Evolutionary conservation across 2,797 vertebrate genomes (phyloP).

Genomic region (Leptoclinus maculatus): DNA sequence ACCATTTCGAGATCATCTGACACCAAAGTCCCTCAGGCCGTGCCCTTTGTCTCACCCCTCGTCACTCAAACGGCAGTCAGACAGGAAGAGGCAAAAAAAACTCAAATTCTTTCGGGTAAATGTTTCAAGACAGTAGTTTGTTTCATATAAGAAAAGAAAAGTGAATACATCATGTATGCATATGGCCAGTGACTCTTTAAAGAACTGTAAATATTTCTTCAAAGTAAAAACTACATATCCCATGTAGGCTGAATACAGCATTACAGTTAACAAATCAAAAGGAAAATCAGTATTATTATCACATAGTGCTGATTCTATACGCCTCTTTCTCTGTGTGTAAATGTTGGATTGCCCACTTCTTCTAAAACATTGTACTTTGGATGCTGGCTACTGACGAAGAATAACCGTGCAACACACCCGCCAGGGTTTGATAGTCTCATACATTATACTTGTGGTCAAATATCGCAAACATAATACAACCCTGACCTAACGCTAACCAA

Average conservation of each 20-base stretch:
- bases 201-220: neutral
- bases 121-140: neutral
- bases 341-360: neutral
- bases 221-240: neutral
- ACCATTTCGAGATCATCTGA: slow-evolving; percentile 36
- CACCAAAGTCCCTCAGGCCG: slow-evolving; percentile 33
- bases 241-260: neutral
- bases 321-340: neutral
- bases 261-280: neutral
- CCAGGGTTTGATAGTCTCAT: neutral
- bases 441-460: neutral
- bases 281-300: neutral
- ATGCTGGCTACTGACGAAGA: too few relatives aligned
- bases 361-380: neutral
- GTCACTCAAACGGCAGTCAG: slow-evolving; percentile 47
- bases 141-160: neutral
- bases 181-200: neutral
- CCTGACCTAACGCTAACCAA: neutral
- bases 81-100: neutral
- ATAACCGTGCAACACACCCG: neutral
- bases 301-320: neutral
- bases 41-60: slow-evolving; percentile 1
- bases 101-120: neutral
- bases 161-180: neutral
- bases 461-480: neutral